These are phyloP conservation scores for Graptemys geographica DNA, from an alignment of 2,797 vertebrate genomes.

Conservation along the genomic window DNA sequence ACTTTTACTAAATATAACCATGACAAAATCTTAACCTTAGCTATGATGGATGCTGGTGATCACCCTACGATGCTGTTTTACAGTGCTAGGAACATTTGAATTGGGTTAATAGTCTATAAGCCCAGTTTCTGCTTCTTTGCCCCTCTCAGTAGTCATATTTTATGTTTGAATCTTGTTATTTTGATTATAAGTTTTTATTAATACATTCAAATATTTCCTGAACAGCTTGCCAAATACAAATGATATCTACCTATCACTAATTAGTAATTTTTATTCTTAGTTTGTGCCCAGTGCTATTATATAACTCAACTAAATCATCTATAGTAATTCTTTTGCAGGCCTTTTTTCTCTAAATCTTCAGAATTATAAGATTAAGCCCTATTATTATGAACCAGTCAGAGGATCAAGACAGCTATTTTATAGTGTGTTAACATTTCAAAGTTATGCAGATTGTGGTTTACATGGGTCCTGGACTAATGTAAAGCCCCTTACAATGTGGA, in stretches of 20 bases:
- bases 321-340: neutral
- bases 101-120: accelerated
- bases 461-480: neutral
- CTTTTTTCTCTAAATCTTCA: neutral
- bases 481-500: neutral
- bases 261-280: neutral
- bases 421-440: neutral
- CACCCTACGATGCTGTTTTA: neutral
- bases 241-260: neutral
- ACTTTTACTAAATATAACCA: too few relatives aligned
- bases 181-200: neutral
- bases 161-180: neutral
- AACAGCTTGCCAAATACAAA: neutral
- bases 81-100: neutral
- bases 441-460: neutral
- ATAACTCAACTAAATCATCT: neutral
- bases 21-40: too few relatives aligned
- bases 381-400: neutral
- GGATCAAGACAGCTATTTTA: neutral
- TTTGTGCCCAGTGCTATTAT: neutral
- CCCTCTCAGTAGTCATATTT: neutral
- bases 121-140: neutral
- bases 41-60: neutral
- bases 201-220: neutral
- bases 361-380: neutral